These are phyloP conservation scores for Bungarus multicinctus DNA, from an alignment of 2,113 vertebrate genomes.

Conservation along the genomic window DNA sequence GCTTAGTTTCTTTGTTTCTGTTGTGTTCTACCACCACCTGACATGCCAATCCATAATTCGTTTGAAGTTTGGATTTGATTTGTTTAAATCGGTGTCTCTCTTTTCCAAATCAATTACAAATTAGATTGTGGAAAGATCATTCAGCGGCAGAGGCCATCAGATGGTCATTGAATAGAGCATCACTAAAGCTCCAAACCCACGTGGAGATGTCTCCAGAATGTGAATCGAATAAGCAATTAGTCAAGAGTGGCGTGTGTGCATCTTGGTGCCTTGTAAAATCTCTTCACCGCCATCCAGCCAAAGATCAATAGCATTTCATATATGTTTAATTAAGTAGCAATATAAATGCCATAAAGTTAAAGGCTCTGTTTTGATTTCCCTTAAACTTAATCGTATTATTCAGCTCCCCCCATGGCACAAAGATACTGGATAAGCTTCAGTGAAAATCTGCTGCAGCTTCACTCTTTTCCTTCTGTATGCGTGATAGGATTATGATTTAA, in stretches of 20 bases:
- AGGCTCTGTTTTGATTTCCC: not conserved
- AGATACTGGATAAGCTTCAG: constrained; percentile 17
- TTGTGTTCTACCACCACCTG: not conserved
- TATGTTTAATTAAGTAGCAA: not conserved
- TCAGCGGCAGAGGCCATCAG: not conserved
- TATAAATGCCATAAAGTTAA: not conserved
- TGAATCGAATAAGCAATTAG: not conserved
- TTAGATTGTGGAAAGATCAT: not conserved
- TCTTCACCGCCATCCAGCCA: not conserved
- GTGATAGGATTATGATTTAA: constrained; percentile 93
- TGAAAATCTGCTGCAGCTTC: constrained; percentile 11
- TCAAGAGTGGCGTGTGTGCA: not conserved
- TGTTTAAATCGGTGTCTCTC: not conserved
- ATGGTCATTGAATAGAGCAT: not conserved
- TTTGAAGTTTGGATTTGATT: not conserved
- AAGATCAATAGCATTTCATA: not conserved
- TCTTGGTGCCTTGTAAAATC: not conserved
- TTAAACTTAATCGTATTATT: constrained; percentile 6
- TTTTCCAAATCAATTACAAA: not conserved
- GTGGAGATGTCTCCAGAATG: not conserved
- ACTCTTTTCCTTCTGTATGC: constrained; percentile 34
- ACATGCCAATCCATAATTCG: not conserved
- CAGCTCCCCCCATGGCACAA: not conserved
- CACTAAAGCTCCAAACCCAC: not conserved
- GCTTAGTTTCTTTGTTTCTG: not conserved